Conservation (phyloP, 2,113 vertebrate species). For the Hippocampus barbouri region DNA sequence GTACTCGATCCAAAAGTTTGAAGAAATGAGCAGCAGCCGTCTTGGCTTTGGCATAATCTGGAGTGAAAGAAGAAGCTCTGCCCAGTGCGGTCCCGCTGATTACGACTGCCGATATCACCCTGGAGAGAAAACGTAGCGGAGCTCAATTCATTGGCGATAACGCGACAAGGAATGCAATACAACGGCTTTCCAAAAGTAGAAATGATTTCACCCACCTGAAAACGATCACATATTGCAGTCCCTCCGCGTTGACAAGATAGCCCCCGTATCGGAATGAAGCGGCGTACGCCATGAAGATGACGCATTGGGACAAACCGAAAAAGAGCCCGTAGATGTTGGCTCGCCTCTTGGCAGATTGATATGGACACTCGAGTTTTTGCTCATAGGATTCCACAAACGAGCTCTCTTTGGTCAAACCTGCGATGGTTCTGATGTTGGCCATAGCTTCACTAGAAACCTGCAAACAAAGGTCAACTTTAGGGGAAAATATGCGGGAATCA, state of each 20-base stretch:
- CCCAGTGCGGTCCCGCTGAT: conserved; percentile 71
- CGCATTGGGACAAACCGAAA: conserved; percentile 72
- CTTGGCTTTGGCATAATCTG: conserved; percentile 77
- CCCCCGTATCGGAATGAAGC: conserved; percentile 76
- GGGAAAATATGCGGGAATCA: background rate
- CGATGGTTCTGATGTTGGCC: conserved; percentile 74
- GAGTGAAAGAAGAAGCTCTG: conserved; percentile 71
- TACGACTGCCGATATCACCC: conserved; percentile 71
- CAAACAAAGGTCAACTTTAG: background rate
- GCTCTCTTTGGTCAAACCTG: conserved; percentile 71
- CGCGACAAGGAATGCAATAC: background rate
- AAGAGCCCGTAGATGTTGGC: conserved; percentile 69
- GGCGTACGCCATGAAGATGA: conserved; percentile 73
- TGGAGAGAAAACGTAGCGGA: conserved; percentile 30
- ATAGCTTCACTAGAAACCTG: conserved; percentile 77
- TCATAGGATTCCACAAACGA: conserved; percentile 69
- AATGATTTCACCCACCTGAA: conserved; percentile 66
- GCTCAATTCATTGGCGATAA: background rate
- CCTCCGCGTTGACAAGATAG: conserved; percentile 67
- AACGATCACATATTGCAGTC: conserved; percentile 66
- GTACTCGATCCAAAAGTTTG: conserved; percentile 69
- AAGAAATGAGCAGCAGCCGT: conserved; percentile 72
- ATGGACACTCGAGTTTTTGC: conserved; percentile 61
- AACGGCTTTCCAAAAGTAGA: background rate
- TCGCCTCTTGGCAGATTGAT: conserved; percentile 65